Evolutionary conservation across 2,113 vertebrate species (phyloP).

Genomic region (Illadopsis cleaveri): DNA sequence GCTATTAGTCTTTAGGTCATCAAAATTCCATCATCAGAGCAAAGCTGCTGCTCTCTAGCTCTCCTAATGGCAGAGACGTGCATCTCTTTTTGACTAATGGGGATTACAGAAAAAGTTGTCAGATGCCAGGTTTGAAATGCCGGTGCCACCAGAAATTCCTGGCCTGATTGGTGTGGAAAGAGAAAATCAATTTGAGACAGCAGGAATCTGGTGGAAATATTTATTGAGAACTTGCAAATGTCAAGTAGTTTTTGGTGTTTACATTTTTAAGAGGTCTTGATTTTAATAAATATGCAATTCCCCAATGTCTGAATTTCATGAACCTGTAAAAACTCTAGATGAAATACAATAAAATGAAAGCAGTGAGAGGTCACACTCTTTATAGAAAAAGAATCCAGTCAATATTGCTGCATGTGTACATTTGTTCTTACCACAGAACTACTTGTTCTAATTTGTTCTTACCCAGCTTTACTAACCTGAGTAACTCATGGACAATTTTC

Average conservation of each 20-base stretch:
- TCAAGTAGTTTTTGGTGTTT: not conserved
- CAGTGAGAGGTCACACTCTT: not conserved
- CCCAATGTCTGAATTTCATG: not conserved
- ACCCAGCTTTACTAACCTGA: not conserved
- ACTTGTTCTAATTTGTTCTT: too few species aligned
- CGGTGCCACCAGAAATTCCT: not conserved
- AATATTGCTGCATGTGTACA: not conserved
- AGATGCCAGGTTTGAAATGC: not conserved
- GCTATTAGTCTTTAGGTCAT: not conserved
- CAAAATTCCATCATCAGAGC: not conserved
- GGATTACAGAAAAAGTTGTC: not conserved
- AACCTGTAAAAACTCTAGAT: not conserved
- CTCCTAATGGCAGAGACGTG: not conserved
- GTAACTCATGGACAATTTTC: not conserved
- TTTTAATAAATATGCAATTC: not conserved
- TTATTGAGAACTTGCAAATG: not conserved
- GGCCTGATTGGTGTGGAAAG: not conserved
- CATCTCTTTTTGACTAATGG: not conserved
- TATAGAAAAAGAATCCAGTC: not conserved
- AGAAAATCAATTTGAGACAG: not conserved
- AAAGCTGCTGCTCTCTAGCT: not conserved
- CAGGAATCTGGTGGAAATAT: not conserved
- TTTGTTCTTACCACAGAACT: not conserved
- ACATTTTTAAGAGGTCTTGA: not conserved
- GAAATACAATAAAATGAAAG: not conserved